These are phyloP conservation scores for Ctenodactylus gundi DNA, from an alignment of 2,113 vertebrate species.

Conservation along the genomic window DNA sequence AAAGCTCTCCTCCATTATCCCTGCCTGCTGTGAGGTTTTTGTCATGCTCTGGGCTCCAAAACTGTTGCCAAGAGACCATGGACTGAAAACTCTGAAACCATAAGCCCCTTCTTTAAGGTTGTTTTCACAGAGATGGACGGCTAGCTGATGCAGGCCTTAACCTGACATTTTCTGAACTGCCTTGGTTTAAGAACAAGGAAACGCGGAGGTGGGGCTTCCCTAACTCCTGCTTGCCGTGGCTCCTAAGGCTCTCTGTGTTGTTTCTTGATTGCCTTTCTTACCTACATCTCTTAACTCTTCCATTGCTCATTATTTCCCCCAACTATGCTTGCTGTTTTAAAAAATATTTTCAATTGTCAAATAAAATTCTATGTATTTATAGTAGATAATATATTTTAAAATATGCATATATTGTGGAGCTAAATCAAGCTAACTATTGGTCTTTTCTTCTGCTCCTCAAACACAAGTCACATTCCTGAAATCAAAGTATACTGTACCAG, in stretches of 20 bases:
- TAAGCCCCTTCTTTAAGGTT: background rate
- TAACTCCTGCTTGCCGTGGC: background rate
- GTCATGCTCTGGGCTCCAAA: background rate
- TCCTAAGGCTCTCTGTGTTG: background rate
- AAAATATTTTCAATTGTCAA: background rate
- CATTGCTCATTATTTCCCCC: background rate
- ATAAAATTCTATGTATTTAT: background rate
- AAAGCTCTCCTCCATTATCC: background rate
- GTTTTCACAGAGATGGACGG: background rate
- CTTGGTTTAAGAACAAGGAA: background rate
- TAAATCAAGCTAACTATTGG: background rate
- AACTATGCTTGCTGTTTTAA: background rate
- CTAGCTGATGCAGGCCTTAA: background rate
- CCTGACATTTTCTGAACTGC: background rate
- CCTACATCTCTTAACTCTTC: accelerated
- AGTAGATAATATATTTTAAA: background rate
- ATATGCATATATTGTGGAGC: background rate
- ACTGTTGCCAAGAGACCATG: background rate
- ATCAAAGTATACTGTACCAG: too few relatives aligned
- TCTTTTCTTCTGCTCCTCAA: background rate
- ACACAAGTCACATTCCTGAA: background rate
- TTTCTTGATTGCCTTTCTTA: background rate
- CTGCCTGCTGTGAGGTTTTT: background rate
- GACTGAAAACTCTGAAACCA: background rate
- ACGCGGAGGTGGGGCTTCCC: background rate